These are phyloP conservation scores for Aromia moschata DNA, from an alignment of 2,888 invertebrate species.

Conservation along the genomic window DNA sequence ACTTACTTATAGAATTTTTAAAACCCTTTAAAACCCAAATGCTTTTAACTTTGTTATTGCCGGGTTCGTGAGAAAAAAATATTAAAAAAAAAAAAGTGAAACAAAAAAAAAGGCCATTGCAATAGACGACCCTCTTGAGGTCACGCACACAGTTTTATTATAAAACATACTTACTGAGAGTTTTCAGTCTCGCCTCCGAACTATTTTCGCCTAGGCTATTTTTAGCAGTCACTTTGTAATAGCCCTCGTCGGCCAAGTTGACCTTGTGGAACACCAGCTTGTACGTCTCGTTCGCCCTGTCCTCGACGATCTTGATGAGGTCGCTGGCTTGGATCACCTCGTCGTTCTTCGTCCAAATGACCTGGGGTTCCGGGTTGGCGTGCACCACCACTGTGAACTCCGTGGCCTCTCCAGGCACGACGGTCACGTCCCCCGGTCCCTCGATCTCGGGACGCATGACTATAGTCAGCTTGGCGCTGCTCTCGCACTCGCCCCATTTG, in stretches of 20 bases:
- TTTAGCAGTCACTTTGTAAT: constrained; percentile 79
- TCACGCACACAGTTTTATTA: no score
- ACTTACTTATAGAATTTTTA: no score
- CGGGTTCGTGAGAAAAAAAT: no score
- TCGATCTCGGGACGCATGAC: constrained; percentile 82
- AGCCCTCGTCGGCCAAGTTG: constrained; percentile 77
- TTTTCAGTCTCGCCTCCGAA: constrained; percentile 74
- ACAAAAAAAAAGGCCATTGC: no score
- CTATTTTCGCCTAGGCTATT: constrained; percentile 80
- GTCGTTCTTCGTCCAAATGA: constrained; percentile 83
- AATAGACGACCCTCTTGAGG: no score
- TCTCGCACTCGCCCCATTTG: constrained; percentile 79
- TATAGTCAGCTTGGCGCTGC: constrained; percentile 80
- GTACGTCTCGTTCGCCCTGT: constrained; percentile 71
- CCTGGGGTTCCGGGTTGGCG: constrained; percentile 89
- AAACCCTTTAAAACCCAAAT: no score
- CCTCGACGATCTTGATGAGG: constrained; percentile 69
- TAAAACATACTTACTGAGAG: constrained; percentile 78
- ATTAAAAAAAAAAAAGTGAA: no score
- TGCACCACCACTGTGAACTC: constrained; percentile 81
- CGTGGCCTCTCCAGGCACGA: constrained; percentile 80
- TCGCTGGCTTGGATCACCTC: constrained; percentile 69
- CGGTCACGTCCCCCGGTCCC: constrained; percentile 76
- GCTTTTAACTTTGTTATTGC: no score
- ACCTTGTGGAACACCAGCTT: constrained; percentile 78